Evolutionary conservation across 2,113 vertebrate genomes (phyloP).

Genomic region (Tyto alba): DNA sequence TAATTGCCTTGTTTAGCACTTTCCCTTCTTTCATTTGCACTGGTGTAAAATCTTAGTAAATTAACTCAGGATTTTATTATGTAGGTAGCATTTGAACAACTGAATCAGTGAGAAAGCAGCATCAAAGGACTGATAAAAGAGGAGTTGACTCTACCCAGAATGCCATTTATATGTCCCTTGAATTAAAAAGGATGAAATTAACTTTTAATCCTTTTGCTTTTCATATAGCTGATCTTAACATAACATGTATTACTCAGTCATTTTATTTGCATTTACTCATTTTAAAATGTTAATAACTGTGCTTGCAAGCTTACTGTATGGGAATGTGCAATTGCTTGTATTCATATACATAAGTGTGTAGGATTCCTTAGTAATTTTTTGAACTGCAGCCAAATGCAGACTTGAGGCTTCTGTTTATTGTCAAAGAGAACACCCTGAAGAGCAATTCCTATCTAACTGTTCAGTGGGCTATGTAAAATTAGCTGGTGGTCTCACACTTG

Average conservation of each 20-base stretch:
- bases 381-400: conserved; percentile 70
- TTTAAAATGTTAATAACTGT: conserved; percentile 70
- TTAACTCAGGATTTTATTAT: conserved; percentile 79
- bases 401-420: conserved; percentile 71
- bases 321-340: conserved; percentile 53
- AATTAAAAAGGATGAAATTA: conserved; percentile 80
- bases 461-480: conserved; percentile 58
- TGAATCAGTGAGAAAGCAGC: conserved; percentile 75
- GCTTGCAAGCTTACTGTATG: conserved; percentile 55
- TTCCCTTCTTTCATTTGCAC: conserved; percentile 79
- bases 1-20: conserved; percentile 85
- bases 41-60: conserved; percentile 82
- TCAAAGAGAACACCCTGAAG: conserved; percentile 74
- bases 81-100: conserved; percentile 81
- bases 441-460: conserved; percentile 70
- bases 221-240: conserved; percentile 74
- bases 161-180: conserved; percentile 76
- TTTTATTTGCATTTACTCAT: conserved; percentile 76
- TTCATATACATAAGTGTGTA: conserved; percentile 70
- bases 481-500: conserved; percentile 53
- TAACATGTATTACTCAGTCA: conserved; percentile 68
- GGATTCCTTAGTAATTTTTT: conserved; percentile 72
- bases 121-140: conserved; percentile 76
- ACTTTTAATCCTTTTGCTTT: conserved; percentile 79
- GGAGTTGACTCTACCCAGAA: conserved; percentile 75